Base-by-base conservation (phyloP, 23 tunicate species). In the Corella eumyota region DNA sequence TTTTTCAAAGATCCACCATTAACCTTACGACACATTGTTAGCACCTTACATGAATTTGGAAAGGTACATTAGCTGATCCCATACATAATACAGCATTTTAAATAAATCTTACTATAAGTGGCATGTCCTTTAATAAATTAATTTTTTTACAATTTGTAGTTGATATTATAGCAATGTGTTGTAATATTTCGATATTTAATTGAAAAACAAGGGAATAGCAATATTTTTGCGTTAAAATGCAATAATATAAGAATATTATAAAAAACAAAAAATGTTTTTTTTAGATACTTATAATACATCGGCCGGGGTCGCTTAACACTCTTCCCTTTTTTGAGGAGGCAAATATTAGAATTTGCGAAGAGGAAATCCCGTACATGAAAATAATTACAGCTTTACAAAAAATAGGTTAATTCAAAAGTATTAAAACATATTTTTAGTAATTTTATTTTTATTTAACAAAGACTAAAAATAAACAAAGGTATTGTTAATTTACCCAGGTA, bases 291-390 rank as follows among this genome's bases (percentile, higher is more conserved):
- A 72, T 85, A 28, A 67, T 85, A 0, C 95, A 85, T 45, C 79
- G 95, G 2, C 79, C 95, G 0, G 78, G 86, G 0, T 31, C 49
- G 19, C 34, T 77, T 2, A 85, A 74, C 70, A 85, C 95, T 1
- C 31, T 85, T n/a, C 95, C 95, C 7, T 70, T 69, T 44, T 85
- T 77, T 37, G 38, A 59, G 35, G 46, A 58, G 26, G 85, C 85
- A 13, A 85, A 71, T 34, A 47, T 56, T 13, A 34, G 77, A 36
- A 46, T 77, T 3, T 23, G 47, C 45, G 74, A 65, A 28, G 40
- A 46, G 25, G 95, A 85, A 45, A 72, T 53, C 0, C 95, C 95
- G 2, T 85, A 79, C 70, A 85, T 85, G 85, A 65, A 77, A 34
- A 76, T 77, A 13, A 85, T 85, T 6, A 56, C 50, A 6, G 85